These are phyloP conservation scores for Odontamblyopus lacepedii DNA, from an alignment of 2,797 vertebrate species.

Conservation along the genomic window DNA sequence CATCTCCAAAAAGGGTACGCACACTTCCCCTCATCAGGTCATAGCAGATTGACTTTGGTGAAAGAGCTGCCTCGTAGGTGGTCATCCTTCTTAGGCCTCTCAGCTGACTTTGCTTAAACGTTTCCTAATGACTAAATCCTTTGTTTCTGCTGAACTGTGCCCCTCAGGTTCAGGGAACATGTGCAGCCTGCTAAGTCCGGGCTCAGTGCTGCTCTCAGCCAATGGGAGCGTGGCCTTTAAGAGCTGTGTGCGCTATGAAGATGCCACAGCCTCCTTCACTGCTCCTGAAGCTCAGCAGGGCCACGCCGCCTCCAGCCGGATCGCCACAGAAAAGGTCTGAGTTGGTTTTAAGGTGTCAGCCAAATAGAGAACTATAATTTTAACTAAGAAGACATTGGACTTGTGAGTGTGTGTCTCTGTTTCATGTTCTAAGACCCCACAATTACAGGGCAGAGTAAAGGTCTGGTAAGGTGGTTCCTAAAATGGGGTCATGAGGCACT, in stretches of 20 bases:
- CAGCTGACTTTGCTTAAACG: slow-evolving; percentile 8
- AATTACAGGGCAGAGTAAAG: no score
- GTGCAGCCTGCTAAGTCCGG: slow-evolving; percentile 82
- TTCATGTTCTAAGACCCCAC: neutral
- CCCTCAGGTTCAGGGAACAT: slow-evolving; percentile 68
- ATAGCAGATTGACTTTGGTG: neutral
- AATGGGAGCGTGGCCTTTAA: slow-evolving; percentile 84
- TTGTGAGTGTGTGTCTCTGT: neutral
- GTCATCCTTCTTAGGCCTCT: slow-evolving; percentile 2
- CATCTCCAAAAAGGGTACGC: slow-evolving; percentile 79
- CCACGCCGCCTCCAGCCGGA: slow-evolving; percentile 48
- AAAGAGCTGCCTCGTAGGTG: neutral
- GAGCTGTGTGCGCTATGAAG: slow-evolving; percentile 72
- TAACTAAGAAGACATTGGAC: no score
- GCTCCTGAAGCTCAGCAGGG: slow-evolving; percentile 81
- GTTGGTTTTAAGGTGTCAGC: neutral
- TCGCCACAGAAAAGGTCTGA: slow-evolving; percentile 71
- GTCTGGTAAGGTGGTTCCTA: no score
- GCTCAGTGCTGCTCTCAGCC: slow-evolving; percentile 83
- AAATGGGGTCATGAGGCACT: no score
- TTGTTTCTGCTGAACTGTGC: slow-evolving; percentile 7
- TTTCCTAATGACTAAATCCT: slow-evolving; percentile 12
- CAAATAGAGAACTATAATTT: no score
- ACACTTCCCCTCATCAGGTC: neutral
- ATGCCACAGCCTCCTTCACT: slow-evolving; percentile 79